Percentiles rank a stretch among this genome's conserved stretches.
Conservation (phyloP, 2,888 invertebrate species). For the Cetonia aurata region DNA sequence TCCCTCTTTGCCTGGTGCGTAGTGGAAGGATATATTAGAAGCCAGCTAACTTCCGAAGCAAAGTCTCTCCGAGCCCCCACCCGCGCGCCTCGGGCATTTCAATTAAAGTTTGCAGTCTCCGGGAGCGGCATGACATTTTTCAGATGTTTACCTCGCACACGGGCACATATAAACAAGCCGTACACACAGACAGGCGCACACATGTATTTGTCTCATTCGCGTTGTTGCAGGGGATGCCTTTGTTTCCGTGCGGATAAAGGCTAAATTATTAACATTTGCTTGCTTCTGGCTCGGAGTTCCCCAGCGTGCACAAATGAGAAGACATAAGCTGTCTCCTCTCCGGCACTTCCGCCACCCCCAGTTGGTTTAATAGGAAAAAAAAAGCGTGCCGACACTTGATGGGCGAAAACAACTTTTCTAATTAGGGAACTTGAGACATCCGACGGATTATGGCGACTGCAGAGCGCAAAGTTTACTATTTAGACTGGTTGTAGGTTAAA, state of each 20-base stretch:
- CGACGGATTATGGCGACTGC: constrained; percentile 12
- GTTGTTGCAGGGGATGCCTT: constrained; percentile 5
- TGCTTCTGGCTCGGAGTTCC: neutral
- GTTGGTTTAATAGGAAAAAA: constrained; percentile 18
- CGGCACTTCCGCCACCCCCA: too few relatives aligned
- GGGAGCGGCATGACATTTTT: constrained; percentile 56
- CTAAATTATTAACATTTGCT: constrained; percentile 27
- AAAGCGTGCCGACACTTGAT: constrained; percentile 26
- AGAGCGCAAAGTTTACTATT: too few relatives aligned
- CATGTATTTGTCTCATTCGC: neutral
- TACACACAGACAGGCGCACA: neutral
- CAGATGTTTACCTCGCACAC: constrained; percentile 51
- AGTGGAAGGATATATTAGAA: constrained; percentile 29
- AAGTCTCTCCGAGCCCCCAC: constrained; percentile 55
- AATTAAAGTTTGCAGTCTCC: constrained; percentile 60
- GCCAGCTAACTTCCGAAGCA: constrained; percentile 53
- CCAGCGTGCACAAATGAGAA: constrained; percentile 16
- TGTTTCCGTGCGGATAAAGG: neutral
- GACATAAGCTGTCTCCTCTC: constrained; percentile 7
- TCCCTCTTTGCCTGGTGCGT: too few relatives aligned
- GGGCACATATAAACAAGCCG: neutral
- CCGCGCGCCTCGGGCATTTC: constrained; percentile 59
- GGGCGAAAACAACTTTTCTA: constrained; percentile 34
- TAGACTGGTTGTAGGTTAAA: too few relatives aligned
- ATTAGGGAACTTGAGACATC: constrained; percentile 34